Evolutionary conservation across 2,797 vertebrate genomes (phyloP).

Genomic region (Xenopus petersii): DNA sequence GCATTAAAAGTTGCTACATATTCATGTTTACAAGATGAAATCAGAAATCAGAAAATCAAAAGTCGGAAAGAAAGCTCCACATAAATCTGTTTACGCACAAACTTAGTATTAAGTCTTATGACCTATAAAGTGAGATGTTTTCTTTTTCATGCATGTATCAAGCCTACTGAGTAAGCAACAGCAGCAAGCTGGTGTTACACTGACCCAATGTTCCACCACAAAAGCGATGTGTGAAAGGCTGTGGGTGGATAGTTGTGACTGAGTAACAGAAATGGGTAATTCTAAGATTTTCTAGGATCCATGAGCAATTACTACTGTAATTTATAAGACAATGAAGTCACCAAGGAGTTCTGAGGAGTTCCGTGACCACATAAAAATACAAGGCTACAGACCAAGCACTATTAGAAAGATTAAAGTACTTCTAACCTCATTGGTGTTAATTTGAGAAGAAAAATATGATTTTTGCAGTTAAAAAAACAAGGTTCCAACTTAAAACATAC

Average conservation of each 20-base stretch:
- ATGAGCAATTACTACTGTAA: too few species aligned
- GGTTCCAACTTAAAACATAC: too few species aligned
- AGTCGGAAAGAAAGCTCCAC: background rate
- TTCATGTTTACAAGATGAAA: background rate
- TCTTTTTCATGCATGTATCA: background rate
- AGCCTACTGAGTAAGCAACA: background rate
- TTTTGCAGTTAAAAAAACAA: too few species aligned
- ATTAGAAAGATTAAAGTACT: too few species aligned
- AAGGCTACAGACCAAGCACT: too few species aligned
- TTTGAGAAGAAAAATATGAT: too few species aligned
- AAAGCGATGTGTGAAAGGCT: background rate
- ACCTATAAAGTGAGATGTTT: background rate
- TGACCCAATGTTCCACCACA: conserved; percentile 38
- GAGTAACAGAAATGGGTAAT: background rate
- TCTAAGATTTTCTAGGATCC: too few species aligned
- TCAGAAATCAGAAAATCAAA: background rate
- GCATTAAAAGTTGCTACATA: background rate
- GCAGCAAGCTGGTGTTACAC: conserved; percentile 17
- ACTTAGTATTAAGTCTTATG: background rate
- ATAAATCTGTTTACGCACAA: background rate
- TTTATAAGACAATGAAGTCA: too few species aligned
- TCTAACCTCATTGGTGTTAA: too few species aligned
- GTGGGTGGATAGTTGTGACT: conserved; percentile 23
- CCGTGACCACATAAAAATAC: too few species aligned
- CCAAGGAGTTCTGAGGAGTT: too few species aligned